Evolutionary conservation across 2,888 invertebrate genomes (phyloP).

Genomic region (Aporophyla nigra): DNA sequence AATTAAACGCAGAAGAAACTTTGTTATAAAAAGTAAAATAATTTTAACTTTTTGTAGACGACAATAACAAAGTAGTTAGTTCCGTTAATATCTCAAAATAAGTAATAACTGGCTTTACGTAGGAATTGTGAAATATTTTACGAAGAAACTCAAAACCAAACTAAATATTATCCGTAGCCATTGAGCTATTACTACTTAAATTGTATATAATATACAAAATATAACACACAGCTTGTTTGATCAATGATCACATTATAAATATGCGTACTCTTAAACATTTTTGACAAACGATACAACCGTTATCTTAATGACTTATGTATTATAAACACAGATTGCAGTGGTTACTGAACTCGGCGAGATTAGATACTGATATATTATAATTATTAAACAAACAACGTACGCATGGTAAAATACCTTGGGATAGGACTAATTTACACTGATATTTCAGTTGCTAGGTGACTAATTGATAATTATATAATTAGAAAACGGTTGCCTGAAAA

Average conservation of each 20-base stretch:
- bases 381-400: conserved; percentile 44
- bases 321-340: conserved; percentile 41
- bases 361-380: conserved; percentile 49
- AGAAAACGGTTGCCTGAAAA: neutral
- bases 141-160: neutral
- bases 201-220: neutral
- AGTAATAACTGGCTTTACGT: neutral
- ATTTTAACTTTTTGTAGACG: neutral
- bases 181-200: neutral
- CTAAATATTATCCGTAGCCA: neutral
- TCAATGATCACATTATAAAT: conserved; percentile 5
- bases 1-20: neutral
- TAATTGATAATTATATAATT: neutral
- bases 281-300: conserved; percentile 31
- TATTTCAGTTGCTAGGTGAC: neutral
- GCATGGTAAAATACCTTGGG: conserved; percentile 45
- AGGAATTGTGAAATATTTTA: neutral
- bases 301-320: conserved; percentile 53
- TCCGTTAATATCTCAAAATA: neutral
- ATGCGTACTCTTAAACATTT: conserved; percentile 5
- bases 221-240: neutral
- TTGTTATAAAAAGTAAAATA: neutral
- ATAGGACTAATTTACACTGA: conserved; percentile 36
- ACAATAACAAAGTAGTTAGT: neutral
- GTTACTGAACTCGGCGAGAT: conserved; percentile 55